These are phyloP conservation scores for Poecile montanus DNA, from an alignment of 2,797 vertebrate genomes.

Conservation along the genomic window DNA sequence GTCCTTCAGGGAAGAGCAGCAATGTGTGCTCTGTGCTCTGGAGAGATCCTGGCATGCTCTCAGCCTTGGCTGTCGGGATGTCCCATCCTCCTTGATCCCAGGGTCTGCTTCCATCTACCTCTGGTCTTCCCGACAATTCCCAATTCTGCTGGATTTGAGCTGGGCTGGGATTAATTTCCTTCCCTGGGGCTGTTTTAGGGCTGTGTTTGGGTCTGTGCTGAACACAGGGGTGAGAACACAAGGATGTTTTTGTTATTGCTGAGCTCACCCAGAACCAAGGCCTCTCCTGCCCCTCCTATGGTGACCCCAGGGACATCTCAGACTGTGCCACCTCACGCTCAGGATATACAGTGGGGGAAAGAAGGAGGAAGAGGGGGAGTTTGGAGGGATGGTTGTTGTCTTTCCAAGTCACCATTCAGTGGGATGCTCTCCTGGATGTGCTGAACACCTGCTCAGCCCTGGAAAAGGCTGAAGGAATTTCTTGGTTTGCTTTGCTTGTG, in stretches of 20 bases:
- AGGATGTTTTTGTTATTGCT: background rate
- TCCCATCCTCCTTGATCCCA: background rate
- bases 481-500: background rate
- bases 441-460: background rate
- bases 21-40: background rate
- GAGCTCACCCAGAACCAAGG: background rate
- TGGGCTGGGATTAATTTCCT: background rate
- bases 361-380: accelerated
- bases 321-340: too few species aligned
- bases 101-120: background rate
- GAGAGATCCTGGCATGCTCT: background rate
- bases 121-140: background rate
- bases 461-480: background rate
- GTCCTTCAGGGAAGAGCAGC: background rate
- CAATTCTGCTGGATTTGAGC: background rate
- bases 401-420: accelerated
- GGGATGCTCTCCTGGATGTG: background rate
- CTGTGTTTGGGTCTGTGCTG: background rate
- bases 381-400: background rate
- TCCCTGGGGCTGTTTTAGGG: background rate
- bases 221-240: background rate
- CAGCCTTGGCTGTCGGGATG: accelerated
- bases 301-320: background rate
- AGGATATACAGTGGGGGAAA: accelerated
- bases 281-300: background rate